Conservation (phyloP, 2,888 invertebrate genomes). For the Dioctria rufipes region DNA sequence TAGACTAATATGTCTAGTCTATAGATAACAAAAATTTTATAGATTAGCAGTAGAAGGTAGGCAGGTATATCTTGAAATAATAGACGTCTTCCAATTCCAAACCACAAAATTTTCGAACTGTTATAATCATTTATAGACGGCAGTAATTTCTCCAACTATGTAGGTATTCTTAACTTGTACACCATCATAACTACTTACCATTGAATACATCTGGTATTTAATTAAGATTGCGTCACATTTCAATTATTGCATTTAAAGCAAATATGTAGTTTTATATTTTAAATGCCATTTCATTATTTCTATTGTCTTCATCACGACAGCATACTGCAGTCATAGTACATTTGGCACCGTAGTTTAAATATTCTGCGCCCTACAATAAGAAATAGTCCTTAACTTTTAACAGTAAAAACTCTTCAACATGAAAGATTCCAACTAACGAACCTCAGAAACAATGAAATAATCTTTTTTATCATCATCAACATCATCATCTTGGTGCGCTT, state of each 20-base stretch:
- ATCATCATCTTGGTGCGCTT: slow-evolving; percentile 7
- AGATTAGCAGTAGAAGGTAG: too few relatives aligned
- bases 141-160: too few relatives aligned
- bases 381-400: slow-evolving; percentile 49
- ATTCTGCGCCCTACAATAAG: background rate
- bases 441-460: slow-evolving; percentile 27
- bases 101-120: too few relatives aligned
- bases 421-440: slow-evolving; percentile 39
- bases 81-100: too few relatives aligned
- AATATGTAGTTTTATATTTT: background rate
- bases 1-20: too few relatives aligned
- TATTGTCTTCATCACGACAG: slow-evolving; percentile 22
- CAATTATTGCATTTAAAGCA: slow-evolving; percentile 18
- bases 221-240: slow-evolving; percentile 41
- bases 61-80: too few relatives aligned
- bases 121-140: too few relatives aligned
- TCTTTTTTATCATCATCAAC: slow-evolving; percentile 12
- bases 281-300: background rate
- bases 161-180: too few relatives aligned
- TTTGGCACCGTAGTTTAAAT: slow-evolving; percentile 3
- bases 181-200: too few relatives aligned
- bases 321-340: slow-evolving; percentile 17
- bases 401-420: slow-evolving; percentile 11
- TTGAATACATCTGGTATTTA: background rate
- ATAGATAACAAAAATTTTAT: too few relatives aligned